Base-by-base conservation (phyloP, 2,797 vertebrate genomes). In the Mycteria americana region DNA sequence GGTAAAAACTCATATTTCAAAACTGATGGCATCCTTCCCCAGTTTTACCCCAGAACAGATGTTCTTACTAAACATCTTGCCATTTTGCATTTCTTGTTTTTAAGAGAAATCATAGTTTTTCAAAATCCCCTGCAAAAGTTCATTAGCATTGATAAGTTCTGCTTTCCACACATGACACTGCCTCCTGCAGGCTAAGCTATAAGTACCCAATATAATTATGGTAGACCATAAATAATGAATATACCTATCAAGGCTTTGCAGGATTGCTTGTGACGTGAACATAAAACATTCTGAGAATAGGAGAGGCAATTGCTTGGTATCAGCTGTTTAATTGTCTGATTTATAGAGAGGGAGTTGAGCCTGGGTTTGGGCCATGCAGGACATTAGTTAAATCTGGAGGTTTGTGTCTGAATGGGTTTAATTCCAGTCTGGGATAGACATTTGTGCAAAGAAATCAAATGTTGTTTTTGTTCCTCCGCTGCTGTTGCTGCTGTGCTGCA, bases 221-320 rank as follows among this genome's bases (percentile, higher is more conserved):
- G 50, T 75, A 94, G 64, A 75, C 57, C 59, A 91, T 96, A 89
- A 96, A 96, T 94, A 95, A 96, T 95, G 76, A 95, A 94, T 95
- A 72, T 48, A 88, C 72, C 78, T 92, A 85, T 91, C 86, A 91
- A 68, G 69, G 25, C 46, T 84, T 91, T 94, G 39, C 57, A 94
- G 75, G 65, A 68, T 88, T 91, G 39, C 64, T 87, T 88, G 51
- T 88, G 81, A 81, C 1, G 0, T 63, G 85, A 93, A 60, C 54
- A 53, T 69, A 75, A 92, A 96, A 37, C 25, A 62, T 78, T 88
- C 50, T 65, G 50, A 94, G 81, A 83, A 77, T 14, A 67, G 48
- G 31, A 92, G 63, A 91, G 51, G 54, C 31, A 80, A 22, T 92
- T 85, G 10, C 18, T 74, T 81, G 53, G 16, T 92, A 88, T 93